Evolutionary conservation across 2,888 invertebrate species (phyloP).

Genomic region (Tipula lateralis): DNA sequence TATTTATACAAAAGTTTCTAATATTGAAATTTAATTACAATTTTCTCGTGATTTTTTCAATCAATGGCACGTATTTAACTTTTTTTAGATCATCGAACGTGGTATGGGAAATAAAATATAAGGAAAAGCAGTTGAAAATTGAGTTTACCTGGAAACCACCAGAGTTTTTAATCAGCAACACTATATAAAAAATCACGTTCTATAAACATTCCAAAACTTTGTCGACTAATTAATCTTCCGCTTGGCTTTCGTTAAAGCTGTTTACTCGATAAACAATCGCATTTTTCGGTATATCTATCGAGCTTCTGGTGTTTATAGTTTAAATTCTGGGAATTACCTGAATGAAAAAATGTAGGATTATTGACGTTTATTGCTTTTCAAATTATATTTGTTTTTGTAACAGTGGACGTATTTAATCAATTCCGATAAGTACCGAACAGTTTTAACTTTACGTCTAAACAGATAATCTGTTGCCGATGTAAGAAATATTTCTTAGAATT

Average conservation of each 20-base stretch:
- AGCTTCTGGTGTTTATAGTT: no score
- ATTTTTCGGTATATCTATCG: background rate
- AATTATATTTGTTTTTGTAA: no score
- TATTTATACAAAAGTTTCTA: background rate
- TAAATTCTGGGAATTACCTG: no score
- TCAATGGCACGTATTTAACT: background rate
- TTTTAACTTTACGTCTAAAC: no score
- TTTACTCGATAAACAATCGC: background rate
- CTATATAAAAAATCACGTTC: background rate
- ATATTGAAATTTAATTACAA: background rate
- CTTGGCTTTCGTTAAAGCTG: background rate
- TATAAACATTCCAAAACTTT: background rate
- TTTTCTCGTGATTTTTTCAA: background rate
- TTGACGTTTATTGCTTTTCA: no score
- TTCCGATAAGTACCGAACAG: no score
- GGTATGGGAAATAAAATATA: background rate
- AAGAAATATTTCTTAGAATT: no score
- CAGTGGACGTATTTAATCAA: no score
- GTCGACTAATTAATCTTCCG: background rate
- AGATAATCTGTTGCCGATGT: no score
- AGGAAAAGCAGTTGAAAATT: no score
- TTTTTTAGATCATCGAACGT: background rate
- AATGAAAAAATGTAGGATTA: no score
- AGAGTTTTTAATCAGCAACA: background rate
- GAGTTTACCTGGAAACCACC: background rate